phyloP scores from a whole-genome alignment of 2,888 invertebrate species.

The Erebia aethiops region DNA sequence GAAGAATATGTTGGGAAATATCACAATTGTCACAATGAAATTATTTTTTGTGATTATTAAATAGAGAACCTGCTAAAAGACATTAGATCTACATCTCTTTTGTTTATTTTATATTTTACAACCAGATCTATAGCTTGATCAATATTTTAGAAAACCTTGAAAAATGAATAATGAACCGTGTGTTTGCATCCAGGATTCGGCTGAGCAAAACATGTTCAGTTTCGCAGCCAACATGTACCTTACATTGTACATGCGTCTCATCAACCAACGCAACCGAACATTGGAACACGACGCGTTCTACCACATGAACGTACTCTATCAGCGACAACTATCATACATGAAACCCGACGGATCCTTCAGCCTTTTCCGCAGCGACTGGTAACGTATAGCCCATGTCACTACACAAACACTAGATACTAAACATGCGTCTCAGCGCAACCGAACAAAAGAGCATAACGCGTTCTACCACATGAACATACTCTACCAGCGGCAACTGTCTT shows the following conservation, averaged over 20 bases:
- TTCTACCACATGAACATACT: conserved; percentile 95
- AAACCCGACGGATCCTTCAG: conserved; percentile 95
- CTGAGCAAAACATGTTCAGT: conserved; percentile 98
- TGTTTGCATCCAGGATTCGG: conserved; percentile 85
- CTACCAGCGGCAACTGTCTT: conserved; percentile 95
- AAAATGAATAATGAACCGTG: background rate
- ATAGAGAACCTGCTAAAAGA: too few relatives aligned
- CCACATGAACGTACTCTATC: conserved; percentile 95
- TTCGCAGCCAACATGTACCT: conserved; percentile 97
- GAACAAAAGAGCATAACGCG: conserved; percentile 89
- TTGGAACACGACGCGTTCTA: conserved; percentile 92
- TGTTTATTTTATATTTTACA: too few relatives aligned
- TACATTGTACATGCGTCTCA: conserved; percentile 93
- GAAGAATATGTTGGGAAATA: too few relatives aligned
- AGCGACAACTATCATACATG: conserved; percentile 95
- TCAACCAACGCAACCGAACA: conserved; percentile 93
- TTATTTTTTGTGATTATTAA: too few relatives aligned
- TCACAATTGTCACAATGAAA: too few relatives aligned
- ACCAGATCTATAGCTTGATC: too few relatives aligned
- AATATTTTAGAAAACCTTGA: background rate
- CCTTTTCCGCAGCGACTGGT: conserved; percentile 96
- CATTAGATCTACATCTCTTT: too few relatives aligned
- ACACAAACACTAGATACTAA: conserved; percentile 93
- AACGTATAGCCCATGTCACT: conserved; percentile 87
- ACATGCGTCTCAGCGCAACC: conserved; percentile 93